Base-by-base conservation (phyloP, 2,113 vertebrate species). In the Hyperoodon ampullatus region DNA sequence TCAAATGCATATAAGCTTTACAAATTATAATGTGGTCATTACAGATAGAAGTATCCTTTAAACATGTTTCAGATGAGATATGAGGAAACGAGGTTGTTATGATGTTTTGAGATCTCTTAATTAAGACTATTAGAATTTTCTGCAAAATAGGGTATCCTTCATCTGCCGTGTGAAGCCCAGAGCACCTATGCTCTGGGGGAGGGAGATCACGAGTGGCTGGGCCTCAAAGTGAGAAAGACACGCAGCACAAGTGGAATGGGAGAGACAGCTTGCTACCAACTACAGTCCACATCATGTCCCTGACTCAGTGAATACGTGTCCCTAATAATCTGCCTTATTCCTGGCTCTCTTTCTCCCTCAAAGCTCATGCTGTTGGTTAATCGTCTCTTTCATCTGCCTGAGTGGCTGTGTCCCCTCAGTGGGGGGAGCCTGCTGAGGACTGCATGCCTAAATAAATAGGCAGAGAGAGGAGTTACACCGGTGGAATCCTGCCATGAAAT, bases 1-100 rank as follows among this genome's bases (percentile, higher is more conserved):
- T 87, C 71, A 33, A 74, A 83, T 21, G 8, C 23, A 39, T 55
- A 14, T 74, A 71, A 63, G 75, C 77, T 86, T 96, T 75, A 50
- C 71, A 75, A 60, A 70, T 70, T 74, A 26, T 33, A 93, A 65
- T 95, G 92, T 84, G 90, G 81, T 88, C 88, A 21, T 89, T 78
- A 61, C 4, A 70, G 68, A 82, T 10, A 82, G 68, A 71, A 78
- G 28, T 44, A 63, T 92, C 30, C 16, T 82, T 87, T 39, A 71
- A 81, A 18, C 50, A 8, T n/a, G 35, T 70, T 74, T 83, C 70
- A 50, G 80, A 30, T n/a, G 81, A 85, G 77, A 30, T 63, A 63
- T 53, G 77, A 96, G 77, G 78, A 83, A 89, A 84, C 30, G 28
- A 33, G 83, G 70, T 63, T n/a, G 35, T 94, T 87, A 9, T 2